Evolutionary conservation across 2,797 vertebrate species (phyloP), one percentile per base, ranked within the genome.

Genomic region (Sandelia bainsii): DNA sequence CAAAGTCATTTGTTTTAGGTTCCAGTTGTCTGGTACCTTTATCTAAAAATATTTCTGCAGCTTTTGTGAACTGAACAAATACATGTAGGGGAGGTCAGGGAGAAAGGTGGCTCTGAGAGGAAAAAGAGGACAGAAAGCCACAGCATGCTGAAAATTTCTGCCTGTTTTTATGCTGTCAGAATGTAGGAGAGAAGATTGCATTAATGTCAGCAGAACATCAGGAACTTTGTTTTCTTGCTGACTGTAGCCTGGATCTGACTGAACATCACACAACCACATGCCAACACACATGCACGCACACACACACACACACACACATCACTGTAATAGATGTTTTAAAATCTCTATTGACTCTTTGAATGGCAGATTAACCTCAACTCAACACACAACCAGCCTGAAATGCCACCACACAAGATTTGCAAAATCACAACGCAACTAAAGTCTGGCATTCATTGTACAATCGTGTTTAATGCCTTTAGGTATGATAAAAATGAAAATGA

Each of bases 1-100:
- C 44, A 49, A n/a, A n/a, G 52, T 44, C 52, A 63, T 57, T 67
- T 81, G 66, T 52, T 66, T 46, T 62, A 52, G 17, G 72, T 40
- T 61, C 50, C 32, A 27, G 58, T 42, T 17, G 40, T 78, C 46
- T 74, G 56, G 56, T 53, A 64, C 40, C 37, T 63, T 68, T 23
- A 54, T 79, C 75, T 44, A 76, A 84, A 83, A 78, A 76, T 58
- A 22, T 48, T 74, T 76, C 39, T 60, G 50, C 75, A 52, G 59
- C 50, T 77, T 46, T 62, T 62, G 37, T 50, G 17, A 58, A n/a
- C 50, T 57, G n/a, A 75, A 71, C 57, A 69, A 69, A 69, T 32
- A 58, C 22, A 63, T 25, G 25, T 40, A 44, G 22, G 8, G 3
- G 19, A 82, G 50, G 64, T 69, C 59, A 75, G 1, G 58, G 20